Conservation (phyloP, 2,113 vertebrate genomes). For the Cryptomyrus ogoouensis region DNA sequence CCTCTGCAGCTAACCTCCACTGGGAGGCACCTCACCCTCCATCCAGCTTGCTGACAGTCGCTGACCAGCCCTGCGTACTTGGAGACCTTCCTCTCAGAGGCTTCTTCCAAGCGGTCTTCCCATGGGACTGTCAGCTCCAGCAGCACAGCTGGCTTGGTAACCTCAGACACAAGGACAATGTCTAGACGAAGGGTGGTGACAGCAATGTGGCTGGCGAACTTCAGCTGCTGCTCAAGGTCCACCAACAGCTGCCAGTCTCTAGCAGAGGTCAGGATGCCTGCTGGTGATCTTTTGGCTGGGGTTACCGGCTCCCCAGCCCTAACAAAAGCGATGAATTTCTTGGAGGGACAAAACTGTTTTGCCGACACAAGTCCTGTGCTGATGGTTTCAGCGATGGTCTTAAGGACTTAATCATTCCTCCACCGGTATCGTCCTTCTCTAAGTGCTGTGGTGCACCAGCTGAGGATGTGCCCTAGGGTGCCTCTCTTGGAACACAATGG, state of each 20-base stretch:
- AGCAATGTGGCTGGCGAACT: conserved; percentile 11
- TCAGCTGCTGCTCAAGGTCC: conserved; percentile 17
- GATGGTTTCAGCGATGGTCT: conserved; percentile 12
- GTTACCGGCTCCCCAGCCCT: neutral
- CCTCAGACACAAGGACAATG: neutral
- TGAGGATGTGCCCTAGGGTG: neutral
- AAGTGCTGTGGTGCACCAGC: neutral
- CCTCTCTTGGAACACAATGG: no score
- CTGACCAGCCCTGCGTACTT: no score
- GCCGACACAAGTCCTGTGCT: neutral
- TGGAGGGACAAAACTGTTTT: conserved; percentile 9
- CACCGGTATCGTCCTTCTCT: neutral
- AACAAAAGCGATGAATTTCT: neutral
- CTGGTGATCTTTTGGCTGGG: neutral
- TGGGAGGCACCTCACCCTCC: no score
- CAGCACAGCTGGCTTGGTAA: conserved; percentile 11
- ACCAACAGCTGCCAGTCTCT: conserved; percentile 30
- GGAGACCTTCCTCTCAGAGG: neutral
- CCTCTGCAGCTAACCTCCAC: no score
- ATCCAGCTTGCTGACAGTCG: no score
- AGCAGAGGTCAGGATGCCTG: conserved; percentile 16
- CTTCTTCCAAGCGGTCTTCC: neutral
- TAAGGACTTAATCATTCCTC: conserved; percentile 6
- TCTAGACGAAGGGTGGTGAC: conserved; percentile 1
- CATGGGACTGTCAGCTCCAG: conserved; percentile 14